Evolutionary conservation across 2,113 vertebrate genomes (phyloP).

Genomic region (Cyprinodon brontotheroides): DNA sequence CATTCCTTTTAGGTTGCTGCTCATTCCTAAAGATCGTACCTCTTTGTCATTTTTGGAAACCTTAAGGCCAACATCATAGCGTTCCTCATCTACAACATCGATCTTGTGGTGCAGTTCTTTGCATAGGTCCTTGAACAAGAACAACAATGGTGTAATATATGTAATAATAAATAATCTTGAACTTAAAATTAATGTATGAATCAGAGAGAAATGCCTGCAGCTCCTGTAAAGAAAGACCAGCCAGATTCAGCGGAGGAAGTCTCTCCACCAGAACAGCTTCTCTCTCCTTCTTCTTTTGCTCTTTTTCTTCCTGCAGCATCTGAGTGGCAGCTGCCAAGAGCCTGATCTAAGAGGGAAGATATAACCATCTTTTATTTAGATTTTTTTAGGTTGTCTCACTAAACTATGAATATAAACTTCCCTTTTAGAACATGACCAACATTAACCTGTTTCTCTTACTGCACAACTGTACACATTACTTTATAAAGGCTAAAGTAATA

Average conservation of each 20-base stretch:
- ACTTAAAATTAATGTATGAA: background rate
- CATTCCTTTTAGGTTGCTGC: background rate
- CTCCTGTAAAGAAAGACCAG: constrained; percentile 56
- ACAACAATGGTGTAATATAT: background rate
- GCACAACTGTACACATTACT: background rate
- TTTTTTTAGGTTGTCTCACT: background rate
- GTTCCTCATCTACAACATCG: constrained; percentile 70
- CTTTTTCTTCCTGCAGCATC: constrained; percentile 60
- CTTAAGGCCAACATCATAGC: constrained; percentile 69
- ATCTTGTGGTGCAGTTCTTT: constrained; percentile 69
- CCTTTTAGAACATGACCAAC: background rate
- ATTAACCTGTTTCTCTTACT: background rate
- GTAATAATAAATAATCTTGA: background rate
- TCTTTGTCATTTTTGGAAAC: constrained; percentile 64
- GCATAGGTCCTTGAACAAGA: constrained; percentile 61
- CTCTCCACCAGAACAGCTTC: constrained; percentile 50
- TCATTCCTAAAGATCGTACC: constrained; percentile 38
- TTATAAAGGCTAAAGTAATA: background rate
- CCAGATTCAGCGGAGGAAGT: constrained; percentile 51
- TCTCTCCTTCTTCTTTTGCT: constrained; percentile 55
- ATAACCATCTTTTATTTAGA: background rate
- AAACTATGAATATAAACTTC: background rate
- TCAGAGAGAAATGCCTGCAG: constrained; percentile 43
- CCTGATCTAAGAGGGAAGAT: constrained; percentile 50
- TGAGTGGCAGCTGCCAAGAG: constrained; percentile 60